Conservation (phyloP, 1,140 invertebrate species). For the Rhagoletis pomonella region DNA sequence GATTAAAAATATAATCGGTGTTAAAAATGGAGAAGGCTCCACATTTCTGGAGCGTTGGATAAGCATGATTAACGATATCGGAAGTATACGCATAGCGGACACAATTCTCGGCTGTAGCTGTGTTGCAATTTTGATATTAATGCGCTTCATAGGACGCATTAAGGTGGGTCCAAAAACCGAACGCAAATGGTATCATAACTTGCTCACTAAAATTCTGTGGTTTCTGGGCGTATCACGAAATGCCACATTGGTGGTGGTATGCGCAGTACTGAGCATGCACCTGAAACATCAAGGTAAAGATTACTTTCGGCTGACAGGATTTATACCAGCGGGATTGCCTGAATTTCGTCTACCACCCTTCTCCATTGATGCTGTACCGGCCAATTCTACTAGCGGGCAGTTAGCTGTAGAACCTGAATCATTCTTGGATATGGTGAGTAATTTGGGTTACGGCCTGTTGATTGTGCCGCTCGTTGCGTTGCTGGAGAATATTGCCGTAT, state of each 20-base stretch:
- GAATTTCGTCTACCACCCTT: constrained; percentile 80
- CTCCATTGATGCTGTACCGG: constrained; percentile 72
- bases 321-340: constrained; percentile 83
- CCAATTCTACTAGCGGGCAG: constrained; percentile 74
- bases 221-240: constrained; percentile 83
- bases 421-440: constrained; percentile 83
- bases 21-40: constrained; percentile 80
- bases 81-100: constrained; percentile 80
- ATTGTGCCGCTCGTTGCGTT: constrained; percentile 87
- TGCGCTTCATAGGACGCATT: constrained; percentile 80
- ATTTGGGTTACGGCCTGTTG: constrained; percentile 84
- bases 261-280: constrained; percentile 78
- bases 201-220: constrained; percentile 78
- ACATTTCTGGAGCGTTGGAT: constrained; percentile 85
- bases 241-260: constrained; percentile 84
- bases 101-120: constrained; percentile 81
- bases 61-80: constrained; percentile 80
- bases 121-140: constrained; percentile 81
- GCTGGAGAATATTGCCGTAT: constrained; percentile 89
- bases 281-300: constrained; percentile 66
- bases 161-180: constrained; percentile 77
- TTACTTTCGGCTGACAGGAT: constrained; percentile 73
- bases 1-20: constrained; percentile 88
- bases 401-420: constrained; percentile 58
- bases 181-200: constrained; percentile 75